phyloP scores from a whole-genome alignment of 2,888 invertebrate genomes.

The Acronicta alni region DNA sequence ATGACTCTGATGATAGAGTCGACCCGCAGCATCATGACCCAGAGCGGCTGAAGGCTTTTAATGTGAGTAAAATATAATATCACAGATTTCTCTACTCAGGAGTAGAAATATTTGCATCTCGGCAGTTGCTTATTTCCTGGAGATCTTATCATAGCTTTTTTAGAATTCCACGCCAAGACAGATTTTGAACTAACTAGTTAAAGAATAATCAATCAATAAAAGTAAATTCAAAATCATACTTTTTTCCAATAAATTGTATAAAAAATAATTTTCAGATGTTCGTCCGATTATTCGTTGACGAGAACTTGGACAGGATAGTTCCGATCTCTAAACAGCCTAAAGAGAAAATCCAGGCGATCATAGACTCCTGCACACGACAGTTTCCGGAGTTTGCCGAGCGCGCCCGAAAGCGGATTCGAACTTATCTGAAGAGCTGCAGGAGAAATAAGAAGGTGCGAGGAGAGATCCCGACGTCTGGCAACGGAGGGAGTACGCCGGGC shows the following conservation, averaged over 20 bases:
- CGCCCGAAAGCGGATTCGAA: constrained; percentile 97
- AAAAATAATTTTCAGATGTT: constrained; percentile 98
- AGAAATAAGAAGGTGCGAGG: constrained; percentile 98
- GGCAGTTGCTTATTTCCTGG: no score
- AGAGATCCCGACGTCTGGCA: constrained; percentile 85
- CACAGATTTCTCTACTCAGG: no score
- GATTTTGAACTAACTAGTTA: no score
- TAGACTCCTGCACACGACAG: constrained; percentile 98
- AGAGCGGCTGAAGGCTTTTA: constrained; percentile 98
- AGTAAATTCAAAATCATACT: no score
- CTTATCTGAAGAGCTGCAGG: constrained; percentile 98
- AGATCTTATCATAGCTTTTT: no score
- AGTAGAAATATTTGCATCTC: no score
- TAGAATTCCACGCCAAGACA: no score
- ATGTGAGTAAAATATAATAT: constrained; percentile 90
- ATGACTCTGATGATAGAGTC: constrained; percentile 97
- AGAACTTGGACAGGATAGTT: constrained; percentile 98
- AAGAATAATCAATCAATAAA: no score
- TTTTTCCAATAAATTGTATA: no score
- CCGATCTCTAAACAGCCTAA: constrained; percentile 99
- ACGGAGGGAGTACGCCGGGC: constrained; percentile 77
- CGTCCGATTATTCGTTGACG: constrained; percentile 98
- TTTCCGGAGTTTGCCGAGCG: constrained; percentile 99
- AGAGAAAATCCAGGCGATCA: constrained; percentile 99
- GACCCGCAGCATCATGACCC: constrained; percentile 97